These are phyloP conservation scores for Cyprinus carpio DNA, from an alignment of 2,113 vertebrate species.

Conservation along the genomic window DNA sequence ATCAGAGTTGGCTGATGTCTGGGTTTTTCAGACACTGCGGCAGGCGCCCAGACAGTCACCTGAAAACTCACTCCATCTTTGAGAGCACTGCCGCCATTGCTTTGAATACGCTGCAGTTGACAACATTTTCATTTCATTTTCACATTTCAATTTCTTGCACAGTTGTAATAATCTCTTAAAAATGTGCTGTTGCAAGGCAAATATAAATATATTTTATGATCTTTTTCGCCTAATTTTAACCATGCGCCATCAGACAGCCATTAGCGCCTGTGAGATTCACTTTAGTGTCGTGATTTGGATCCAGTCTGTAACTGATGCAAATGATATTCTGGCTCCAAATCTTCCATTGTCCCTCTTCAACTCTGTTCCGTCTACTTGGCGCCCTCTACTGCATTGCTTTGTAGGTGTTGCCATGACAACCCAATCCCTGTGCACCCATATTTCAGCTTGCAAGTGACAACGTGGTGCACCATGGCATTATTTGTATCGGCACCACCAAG, in stretches of 20 bases:
- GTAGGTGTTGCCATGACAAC: constrained; percentile 41
- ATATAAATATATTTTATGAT: neutral
- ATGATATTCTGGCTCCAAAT: constrained; percentile 23
- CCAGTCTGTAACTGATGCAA: constrained; percentile 19
- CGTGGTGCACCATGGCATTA: constrained; percentile 13
- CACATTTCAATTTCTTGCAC: neutral
- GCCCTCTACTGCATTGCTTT: constrained; percentile 42
- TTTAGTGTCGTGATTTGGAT: constrained; percentile 1
- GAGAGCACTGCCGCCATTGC: neutral
- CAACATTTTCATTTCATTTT: constrained; percentile 21
- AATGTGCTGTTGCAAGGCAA: constrained; percentile 3
- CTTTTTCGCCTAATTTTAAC: neutral
- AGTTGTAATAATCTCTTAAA: neutral
- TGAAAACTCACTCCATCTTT: constrained; percentile 39
- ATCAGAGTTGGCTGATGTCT: constrained; percentile 49
- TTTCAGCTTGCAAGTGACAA: constrained; percentile 5
- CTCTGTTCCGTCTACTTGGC: neutral
- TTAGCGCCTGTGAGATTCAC: neutral
- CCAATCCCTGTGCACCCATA: constrained; percentile 10
- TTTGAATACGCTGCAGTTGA: constrained; percentile 4
- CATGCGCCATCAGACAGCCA: neutral
- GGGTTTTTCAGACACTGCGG: constrained; percentile 53
- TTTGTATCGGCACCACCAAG: constrained; percentile 33
- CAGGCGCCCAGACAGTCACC: constrained; percentile 40
- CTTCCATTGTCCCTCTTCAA: constrained; percentile 21